phyloP scores from a whole-genome alignment of 2,888 invertebrate genomes.

The Acrobasis suavella region DNA sequence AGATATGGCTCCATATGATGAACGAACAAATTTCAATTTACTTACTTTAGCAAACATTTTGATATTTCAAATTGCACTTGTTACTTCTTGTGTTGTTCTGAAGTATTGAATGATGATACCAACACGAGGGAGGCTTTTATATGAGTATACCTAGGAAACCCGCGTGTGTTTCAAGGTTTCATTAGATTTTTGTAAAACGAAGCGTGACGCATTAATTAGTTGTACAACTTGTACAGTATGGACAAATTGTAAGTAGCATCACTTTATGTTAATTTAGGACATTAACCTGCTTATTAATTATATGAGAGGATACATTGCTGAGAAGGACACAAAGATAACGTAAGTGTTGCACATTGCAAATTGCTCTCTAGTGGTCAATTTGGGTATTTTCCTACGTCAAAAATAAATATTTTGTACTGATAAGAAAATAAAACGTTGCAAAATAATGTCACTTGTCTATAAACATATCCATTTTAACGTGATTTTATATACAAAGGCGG shows the following conservation, averaged over 20 bases:
- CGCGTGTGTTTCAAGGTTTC: constrained; percentile 53
- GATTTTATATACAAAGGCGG: too few species aligned
- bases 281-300: constrained; percentile 19
- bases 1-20: too few species aligned
- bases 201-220: constrained; percentile 51
- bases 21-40: too few species aligned
- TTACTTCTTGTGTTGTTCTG: constrained; percentile 38
- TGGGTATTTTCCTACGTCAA: too few species aligned
- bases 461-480: too few species aligned
- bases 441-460: too few species aligned
- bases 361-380: too few species aligned
- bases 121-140: constrained; percentile 57
- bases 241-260: constrained; percentile 25
- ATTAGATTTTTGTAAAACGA: constrained; percentile 58
- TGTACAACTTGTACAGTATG: constrained; percentile 32
- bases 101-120: constrained; percentile 50
- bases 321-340: constrained; percentile 7
- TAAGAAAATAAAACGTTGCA: too few species aligned
- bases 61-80: constrained; percentile 30
- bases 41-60: constrained; percentile 64
- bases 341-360: constrained; percentile 3
- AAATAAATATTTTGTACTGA: too few species aligned
- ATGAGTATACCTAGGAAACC: constrained; percentile 55
- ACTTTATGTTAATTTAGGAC: constrained; percentile 22
- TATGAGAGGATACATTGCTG: constrained; percentile 11